These are phyloP conservation scores for Lepidurus arcticus DNA, from an alignment of 1,140 invertebrate species.

Conservation along the genomic window DNA sequence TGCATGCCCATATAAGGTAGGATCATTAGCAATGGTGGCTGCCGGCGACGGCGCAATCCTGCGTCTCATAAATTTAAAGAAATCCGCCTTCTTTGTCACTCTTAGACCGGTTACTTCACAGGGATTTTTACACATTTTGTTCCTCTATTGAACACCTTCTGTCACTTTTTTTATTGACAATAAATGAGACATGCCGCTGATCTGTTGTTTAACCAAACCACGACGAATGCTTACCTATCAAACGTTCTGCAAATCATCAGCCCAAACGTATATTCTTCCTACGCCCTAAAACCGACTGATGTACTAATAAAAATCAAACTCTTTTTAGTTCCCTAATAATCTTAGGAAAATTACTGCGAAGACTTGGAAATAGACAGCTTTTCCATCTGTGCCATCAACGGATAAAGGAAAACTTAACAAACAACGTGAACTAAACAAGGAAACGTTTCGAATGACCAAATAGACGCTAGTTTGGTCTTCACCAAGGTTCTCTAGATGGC, in stretches of 20 bases:
- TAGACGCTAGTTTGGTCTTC: no score
- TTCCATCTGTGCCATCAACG: no score
- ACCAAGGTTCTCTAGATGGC: no score
- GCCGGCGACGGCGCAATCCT: constrained; percentile 10
- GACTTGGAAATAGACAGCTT: no score
- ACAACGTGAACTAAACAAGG: no score
- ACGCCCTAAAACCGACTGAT: no score
- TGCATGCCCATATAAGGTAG: constrained; percentile 13
- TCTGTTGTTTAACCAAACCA: constrained; percentile 22
- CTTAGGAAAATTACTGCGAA: no score
- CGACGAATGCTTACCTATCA: constrained; percentile 1
- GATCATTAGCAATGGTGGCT: constrained; percentile 11
- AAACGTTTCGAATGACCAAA: no score
- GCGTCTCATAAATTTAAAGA: background rate
- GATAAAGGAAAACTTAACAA: no score
- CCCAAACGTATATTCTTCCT: background rate
- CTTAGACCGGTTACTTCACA: background rate
- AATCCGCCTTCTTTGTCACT: background rate
- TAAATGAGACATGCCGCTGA: constrained; percentile 21
- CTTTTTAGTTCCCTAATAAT: no score
- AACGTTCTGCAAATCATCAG: background rate
- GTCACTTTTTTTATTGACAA: constrained; percentile 16
- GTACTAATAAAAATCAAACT: no score
- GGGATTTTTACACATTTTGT: background rate
- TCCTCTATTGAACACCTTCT: background rate